Conservation (phyloP, 2,888 invertebrate species). For the Cancer borealis region DNA sequence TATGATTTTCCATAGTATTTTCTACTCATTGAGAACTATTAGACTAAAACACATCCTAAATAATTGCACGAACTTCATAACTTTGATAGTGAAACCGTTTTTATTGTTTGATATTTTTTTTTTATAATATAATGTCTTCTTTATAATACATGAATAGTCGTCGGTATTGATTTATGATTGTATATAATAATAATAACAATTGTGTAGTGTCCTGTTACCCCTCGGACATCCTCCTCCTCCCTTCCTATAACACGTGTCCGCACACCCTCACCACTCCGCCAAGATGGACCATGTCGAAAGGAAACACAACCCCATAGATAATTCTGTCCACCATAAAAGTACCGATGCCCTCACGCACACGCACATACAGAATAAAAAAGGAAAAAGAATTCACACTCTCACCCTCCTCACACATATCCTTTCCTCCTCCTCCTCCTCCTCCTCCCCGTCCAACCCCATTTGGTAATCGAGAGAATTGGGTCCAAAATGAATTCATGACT, state of each 20-base stretch:
- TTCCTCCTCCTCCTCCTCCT: conserved; percentile 17
- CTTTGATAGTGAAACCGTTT: neutral
- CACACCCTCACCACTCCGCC: conserved; percentile 11
- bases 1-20: too few species aligned
- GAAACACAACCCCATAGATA: conserved; percentile 9
- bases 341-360: neutral
- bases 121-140: neutral
- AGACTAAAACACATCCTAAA: neutral
- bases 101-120: neutral
- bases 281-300: neutral
- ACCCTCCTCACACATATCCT: neutral
- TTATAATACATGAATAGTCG: neutral
- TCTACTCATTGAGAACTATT: neutral
- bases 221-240: neutral
- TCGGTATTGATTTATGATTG: neutral
- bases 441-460: conserved; percentile 21
- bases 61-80: neutral
- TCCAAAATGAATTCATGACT: conserved; percentile 58
- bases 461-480: conserved; percentile 52
- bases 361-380: neutral
- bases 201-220: neutral
- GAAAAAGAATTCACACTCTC: neutral
- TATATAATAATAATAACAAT: neutral
- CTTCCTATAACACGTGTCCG: neutral
- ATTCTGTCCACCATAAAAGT: conserved; percentile 24